Base-by-base conservation (phyloP, 1,140 invertebrate species). In the Neelides sp. region DNA sequence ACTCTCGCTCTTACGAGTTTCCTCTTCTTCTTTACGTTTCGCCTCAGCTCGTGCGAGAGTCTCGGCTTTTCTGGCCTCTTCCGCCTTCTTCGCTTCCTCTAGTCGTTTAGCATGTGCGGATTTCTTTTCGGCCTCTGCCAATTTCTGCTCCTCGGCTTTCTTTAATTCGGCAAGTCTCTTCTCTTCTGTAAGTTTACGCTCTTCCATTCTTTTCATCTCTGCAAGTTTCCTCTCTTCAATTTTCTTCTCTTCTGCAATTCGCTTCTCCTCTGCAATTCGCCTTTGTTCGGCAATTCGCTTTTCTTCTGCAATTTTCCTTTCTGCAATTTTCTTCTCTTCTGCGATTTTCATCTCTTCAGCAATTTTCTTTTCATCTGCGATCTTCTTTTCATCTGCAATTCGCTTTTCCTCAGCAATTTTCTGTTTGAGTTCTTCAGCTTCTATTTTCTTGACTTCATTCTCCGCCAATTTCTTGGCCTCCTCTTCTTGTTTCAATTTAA, bases 21-120 rank as follows among this genome's bases (percentile, higher is more conserved):
- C n/a, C n/a, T n/a, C n/a, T n/a, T n/a, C n/a, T n/a, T n/a, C n/a
- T n/a, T n/a, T n/a, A n/a, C n/a, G n/a, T n/a, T n/a, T n/a, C n/a
- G n/a, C n/a, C n/a, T n/a, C n/a, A n/a, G n/a, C n/a, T n/a, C n/a
- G n/a, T n/a, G n/a, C n/a, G n/a, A n/a, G n/a, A n/a, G n/a, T n/a
- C n/a, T n/a, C 13, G 7, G 28, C 8, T 32, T n/a, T 13, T 2
- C n/a, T 17, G 0, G 42, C 27, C 23, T 32, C 42, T 12, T 45
- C 42, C 15, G 20, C 42, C 30, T 45, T 45, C 10, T 42, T 26
- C 40, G 34, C 34, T 8, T 32, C 30, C n/a, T 32, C 30, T 8
- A 8, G n/a, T 8, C 8, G 8, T 8, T 32, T 32, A 8, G 30
- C 30, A 32, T 32, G 8, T 32, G 30, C n/a, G n/a, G n/a, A 8